phyloP scores from a whole-genome alignment of 2,888 invertebrate genomes.

The Suillia variegata region DNA sequence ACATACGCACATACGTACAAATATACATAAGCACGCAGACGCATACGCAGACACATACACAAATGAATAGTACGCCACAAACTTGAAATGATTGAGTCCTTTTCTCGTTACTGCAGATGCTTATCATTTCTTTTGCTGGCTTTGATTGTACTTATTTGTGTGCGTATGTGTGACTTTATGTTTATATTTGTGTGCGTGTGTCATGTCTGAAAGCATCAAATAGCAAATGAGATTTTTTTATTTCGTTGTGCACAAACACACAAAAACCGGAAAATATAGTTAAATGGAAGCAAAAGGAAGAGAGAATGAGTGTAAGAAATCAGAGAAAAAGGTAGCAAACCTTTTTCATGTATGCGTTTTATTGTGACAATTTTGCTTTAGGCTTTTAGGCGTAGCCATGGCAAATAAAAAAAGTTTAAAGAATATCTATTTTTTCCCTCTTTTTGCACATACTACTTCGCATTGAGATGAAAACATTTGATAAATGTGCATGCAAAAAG shows the following conservation, averaged over 20 bases:
- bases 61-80: not conserved
- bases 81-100: not conserved
- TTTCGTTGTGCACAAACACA: not conserved
- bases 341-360: slow-evolving; percentile 17
- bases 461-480: slow-evolving; percentile 16
- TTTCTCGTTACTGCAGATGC: not conserved
- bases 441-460: slow-evolving; percentile 3
- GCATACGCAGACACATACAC: not conserved
- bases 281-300: not conserved
- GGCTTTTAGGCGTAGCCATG: not conserved
- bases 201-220: not conserved
- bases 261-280: not conserved
- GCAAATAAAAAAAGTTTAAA: no score
- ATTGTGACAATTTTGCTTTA: slow-evolving; percentile 9
- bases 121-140: not conserved
- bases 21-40: not conserved
- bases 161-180: not conserved
- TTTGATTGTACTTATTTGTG: not conserved
- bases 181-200: not conserved
- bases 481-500: slow-evolving; percentile 24
- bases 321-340: slow-evolving; percentile 5
- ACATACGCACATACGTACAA: not conserved
- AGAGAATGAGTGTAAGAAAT: not conserved
- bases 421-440: not conserved
- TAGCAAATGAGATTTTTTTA: not conserved